Evolutionary conservation across 2,797 vertebrate species (phyloP).

Genomic region (Gymnoscopelus microlampas): DNA sequence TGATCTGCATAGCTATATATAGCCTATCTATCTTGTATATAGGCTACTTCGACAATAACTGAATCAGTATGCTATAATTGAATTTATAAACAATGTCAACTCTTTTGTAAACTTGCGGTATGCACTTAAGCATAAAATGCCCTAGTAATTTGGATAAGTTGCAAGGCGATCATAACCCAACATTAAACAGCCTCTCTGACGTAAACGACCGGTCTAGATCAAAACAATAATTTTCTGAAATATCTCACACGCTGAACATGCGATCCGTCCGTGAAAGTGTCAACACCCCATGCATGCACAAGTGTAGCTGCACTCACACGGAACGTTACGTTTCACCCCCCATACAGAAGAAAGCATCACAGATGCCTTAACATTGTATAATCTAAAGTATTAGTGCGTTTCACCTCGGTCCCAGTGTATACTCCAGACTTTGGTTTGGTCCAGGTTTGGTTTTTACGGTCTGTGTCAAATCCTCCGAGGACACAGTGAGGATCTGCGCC

Average conservation of each 20-base stretch:
- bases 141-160: neutral
- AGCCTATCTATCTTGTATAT: too few relatives aligned
- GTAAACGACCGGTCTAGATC: neutral
- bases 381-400: constrained; percentile 38
- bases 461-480: constrained; percentile 55
- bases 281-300: constrained; percentile 49
- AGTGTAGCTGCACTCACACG: constrained; percentile 26
- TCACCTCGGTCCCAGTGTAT: constrained; percentile 58
- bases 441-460: constrained; percentile 31
- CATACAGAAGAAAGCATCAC: neutral
- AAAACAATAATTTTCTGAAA: neutral
- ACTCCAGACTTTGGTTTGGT: constrained; percentile 38
- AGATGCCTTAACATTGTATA: constrained; percentile 8
- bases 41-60: neutral
- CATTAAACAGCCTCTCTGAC: neutral
- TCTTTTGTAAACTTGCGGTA: neutral
- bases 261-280: constrained; percentile 50
- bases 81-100: neutral
- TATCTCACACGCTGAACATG: constrained; percentile 22
- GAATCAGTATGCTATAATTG: neutral
- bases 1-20: too few relatives aligned
- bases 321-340: constrained; percentile 10
- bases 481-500: constrained; percentile 57
- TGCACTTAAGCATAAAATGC: neutral
- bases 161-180: neutral